Evolutionary conservation across 53 echinoderm and acorn worm genomes (phyloP).

Genomic region (Apostichopus leukothele): DNA sequence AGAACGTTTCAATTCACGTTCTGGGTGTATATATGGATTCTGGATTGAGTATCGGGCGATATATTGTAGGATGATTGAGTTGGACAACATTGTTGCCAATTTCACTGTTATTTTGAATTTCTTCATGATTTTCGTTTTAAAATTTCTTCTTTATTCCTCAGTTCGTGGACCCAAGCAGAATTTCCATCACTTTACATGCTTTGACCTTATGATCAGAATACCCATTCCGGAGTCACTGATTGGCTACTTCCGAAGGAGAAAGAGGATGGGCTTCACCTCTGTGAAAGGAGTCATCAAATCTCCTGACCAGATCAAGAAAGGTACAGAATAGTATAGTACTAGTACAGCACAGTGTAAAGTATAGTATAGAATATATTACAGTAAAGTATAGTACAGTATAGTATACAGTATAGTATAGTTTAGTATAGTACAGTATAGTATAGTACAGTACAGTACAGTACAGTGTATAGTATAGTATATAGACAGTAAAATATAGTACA

Average conservation of each 20-base stretch:
- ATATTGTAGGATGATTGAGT: no score
- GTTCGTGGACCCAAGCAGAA: slow-evolving; percentile 64
- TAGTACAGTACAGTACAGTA: no score
- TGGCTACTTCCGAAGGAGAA: slow-evolving; percentile 77
- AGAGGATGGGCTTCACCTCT: slow-evolving; percentile 69
- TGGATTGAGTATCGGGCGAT: no score
- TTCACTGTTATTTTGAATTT: no score
- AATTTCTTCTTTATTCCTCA: slow-evolving; percentile 6
- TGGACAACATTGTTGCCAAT: no score
- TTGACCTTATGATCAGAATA: slow-evolving; percentile 81
- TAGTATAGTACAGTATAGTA: no score
- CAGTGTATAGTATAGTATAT: no score
- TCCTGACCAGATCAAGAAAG: slow-evolving; percentile 86
- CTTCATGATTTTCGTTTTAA: no score
- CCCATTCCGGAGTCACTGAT: slow-evolving; percentile 85
- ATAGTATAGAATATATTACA: not conserved
- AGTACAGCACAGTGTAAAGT: not conserved
- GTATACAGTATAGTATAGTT: no score
- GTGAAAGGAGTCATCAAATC: slow-evolving; percentile 77
- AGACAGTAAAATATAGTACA: no score
- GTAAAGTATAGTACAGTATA: not conserved
- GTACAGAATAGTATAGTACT: slow-evolving; percentile 22
- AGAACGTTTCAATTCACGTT: no score
- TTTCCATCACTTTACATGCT: slow-evolving; percentile 63
- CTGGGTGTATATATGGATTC: no score